Evolutionary conservation across 1,140 invertebrate species (phyloP).

Genomic region (Halyomorpha halys): DNA sequence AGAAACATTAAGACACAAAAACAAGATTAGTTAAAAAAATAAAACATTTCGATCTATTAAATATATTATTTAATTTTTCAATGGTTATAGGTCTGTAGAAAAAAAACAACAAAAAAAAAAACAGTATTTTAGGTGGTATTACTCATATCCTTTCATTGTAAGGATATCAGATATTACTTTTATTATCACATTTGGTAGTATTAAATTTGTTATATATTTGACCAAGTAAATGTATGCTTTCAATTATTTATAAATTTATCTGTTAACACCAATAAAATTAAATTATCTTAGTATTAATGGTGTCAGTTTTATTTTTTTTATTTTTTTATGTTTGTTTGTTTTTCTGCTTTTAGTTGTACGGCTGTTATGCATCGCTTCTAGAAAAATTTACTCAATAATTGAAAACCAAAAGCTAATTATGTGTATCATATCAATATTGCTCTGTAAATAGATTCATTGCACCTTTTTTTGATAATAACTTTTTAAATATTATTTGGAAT

Average conservation of each 20-base stretch:
- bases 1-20: too few relatives aligned
- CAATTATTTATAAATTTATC: slow-evolving; percentile 4
- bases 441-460: neutral
- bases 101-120: too few relatives aligned
- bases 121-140: too few relatives aligned
- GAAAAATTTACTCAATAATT: neutral
- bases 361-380: slow-evolving; percentile 14
- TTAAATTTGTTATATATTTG: neutral
- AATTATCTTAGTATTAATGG: neutral
- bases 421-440: neutral
- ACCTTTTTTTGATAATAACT: neutral
- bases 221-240: slow-evolving; percentile 8
- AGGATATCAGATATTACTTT: neutral
- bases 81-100: too few relatives aligned
- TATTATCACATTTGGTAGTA: neutral
- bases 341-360: slow-evolving; percentile 14
- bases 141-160: too few relatives aligned
- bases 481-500: neutral
- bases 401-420: neutral
- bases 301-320: neutral
- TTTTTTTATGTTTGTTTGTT: neutral
- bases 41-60: too few relatives aligned
- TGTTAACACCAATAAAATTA: neutral
- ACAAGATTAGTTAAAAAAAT: too few relatives aligned
- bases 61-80: too few relatives aligned